These are phyloP conservation scores for Craseonycteris thonglongyai DNA, from an alignment of 2,113 vertebrate species.

Conservation along the genomic window DNA sequence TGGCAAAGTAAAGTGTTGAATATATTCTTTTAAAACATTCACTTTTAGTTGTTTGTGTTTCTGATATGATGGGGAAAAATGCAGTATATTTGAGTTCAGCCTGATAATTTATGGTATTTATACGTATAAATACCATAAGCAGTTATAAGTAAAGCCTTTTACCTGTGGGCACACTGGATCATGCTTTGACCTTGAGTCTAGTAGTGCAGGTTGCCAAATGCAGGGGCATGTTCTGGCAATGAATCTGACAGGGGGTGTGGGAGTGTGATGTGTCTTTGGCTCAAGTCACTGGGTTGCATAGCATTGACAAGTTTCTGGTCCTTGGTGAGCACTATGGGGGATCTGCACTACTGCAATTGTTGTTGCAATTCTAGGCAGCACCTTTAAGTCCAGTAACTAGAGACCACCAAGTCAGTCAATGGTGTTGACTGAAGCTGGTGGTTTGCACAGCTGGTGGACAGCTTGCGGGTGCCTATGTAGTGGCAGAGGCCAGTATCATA, in stretches of 20 bases:
- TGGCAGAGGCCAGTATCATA: background rate
- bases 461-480: background rate
- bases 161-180: background rate
- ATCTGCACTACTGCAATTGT: background rate
- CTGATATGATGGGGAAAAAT: slow-evolving; percentile 9
- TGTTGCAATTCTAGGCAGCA: background rate
- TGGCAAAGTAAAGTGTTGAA: slow-evolving; percentile 37
- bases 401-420: background rate
- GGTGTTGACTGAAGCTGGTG: background rate
- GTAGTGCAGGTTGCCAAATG: background rate
- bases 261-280: background rate
- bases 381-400: background rate
- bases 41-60: slow-evolving; percentile 49
- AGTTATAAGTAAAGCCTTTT: too few species aligned
- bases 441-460: background rate
- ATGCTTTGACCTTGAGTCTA: background rate
- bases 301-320: background rate
- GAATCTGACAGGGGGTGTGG: background rate
- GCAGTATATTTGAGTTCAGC: slow-evolving; percentile 20
- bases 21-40: slow-evolving; percentile 33
- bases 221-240: background rate
- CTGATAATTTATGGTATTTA: slow-evolving; percentile 33
- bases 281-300: background rate
- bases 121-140: too few species aligned
- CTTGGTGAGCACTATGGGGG: background rate